Conservation (phyloP, 2,888 invertebrate species). For the Pherbina coryleti region DNA sequence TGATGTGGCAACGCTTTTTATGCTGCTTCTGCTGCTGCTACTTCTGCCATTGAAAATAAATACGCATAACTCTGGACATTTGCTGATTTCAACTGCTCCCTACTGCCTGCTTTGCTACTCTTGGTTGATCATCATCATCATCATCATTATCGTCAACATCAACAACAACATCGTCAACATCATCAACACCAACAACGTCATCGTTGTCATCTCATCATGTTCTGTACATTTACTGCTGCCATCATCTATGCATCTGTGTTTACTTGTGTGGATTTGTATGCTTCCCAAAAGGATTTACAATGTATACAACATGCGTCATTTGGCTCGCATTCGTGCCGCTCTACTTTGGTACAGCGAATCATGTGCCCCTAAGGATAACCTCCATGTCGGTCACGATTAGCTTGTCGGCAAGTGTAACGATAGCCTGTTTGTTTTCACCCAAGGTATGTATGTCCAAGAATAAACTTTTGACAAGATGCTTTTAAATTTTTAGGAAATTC, state of each 20-base stretch:
- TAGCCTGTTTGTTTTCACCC: constrained; percentile 93
- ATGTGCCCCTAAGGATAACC: constrained; percentile 91
- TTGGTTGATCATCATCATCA: neutral
- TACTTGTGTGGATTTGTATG: constrained; percentile 11
- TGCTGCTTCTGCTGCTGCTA: neutral
- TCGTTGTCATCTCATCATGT: neutral
- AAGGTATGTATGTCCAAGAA: constrained; percentile 75
- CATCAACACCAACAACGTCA: neutral
- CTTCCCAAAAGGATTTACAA: constrained; percentile 85
- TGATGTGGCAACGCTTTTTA: neutral
- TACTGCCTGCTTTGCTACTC: neutral
- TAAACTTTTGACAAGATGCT: neutral
- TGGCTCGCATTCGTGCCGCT: constrained; percentile 98
- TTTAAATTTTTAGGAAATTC: constrained; percentile 40
- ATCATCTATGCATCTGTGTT: neutral
- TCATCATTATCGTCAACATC: neutral
- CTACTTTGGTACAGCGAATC: constrained; percentile 95
- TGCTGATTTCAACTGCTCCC: neutral
- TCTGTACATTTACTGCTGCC: neutral
- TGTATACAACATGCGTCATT: constrained; percentile 98
- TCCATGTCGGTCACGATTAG: constrained; percentile 97
- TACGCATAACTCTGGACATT: neutral
- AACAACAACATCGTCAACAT: neutral
- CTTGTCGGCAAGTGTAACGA: constrained; percentile 92
- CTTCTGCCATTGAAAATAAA: neutral